Evolutionary conservation across 1,140 invertebrate species (phyloP).

Genomic region (Schlechtendalia chinensis): DNA sequence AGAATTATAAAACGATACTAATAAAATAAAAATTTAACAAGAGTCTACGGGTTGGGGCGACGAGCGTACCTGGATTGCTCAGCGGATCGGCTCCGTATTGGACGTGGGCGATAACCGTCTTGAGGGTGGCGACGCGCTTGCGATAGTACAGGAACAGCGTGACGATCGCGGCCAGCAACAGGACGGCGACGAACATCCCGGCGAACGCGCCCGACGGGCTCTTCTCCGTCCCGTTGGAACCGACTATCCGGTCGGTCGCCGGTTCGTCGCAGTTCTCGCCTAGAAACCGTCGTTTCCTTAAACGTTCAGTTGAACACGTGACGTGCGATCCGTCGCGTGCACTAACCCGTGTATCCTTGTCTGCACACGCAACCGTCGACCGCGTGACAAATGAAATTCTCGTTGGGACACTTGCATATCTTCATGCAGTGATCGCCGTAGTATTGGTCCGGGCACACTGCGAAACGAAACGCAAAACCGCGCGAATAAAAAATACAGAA

Average conservation of each 20-base stretch:
- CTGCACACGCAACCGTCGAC: conserved; percentile 74
- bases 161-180: conserved; percentile 65
- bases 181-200: conserved; percentile 67
- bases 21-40: too few species aligned
- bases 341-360: conserved; percentile 72
- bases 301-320: too few species aligned
- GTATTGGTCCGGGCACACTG: conserved; percentile 86
- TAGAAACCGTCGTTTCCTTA: too few species aligned
- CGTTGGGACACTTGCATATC: conserved; percentile 72
- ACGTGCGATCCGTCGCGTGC: too few species aligned
- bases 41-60: too few species aligned
- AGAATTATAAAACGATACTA: too few species aligned
- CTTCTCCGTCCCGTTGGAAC: conserved; percentile 55
- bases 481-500: too few species aligned
- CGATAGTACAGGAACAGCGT: conserved; percentile 74
- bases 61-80: conserved; percentile 59
- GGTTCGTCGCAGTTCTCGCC: conserved; percentile 60
- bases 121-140: conserved; percentile 72
- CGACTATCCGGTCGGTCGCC: conserved; percentile 55
- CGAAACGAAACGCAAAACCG: conserved; percentile 46
- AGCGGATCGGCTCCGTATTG: conserved; percentile 82
- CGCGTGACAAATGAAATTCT: conserved; percentile 79
- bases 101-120: conserved; percentile 82
- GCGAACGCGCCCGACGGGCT: conserved; percentile 57
- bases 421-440: conserved; percentile 85